Base-by-base conservation (phyloP, 2,113 vertebrate species). In the Stictonetta naevosa region DNA sequence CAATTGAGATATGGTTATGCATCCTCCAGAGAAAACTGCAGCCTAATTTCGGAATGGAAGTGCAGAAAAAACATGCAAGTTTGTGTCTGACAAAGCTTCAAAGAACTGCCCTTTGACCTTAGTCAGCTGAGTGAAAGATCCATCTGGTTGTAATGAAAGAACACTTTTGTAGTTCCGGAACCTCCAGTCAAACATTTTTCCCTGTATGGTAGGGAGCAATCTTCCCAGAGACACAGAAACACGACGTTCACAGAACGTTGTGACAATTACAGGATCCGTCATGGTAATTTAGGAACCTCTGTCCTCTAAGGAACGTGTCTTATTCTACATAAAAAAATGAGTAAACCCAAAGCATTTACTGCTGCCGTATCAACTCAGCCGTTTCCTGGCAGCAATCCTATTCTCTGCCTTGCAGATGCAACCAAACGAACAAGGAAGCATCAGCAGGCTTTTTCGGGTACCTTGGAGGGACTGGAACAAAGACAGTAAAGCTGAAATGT, bases 301-400 rank as follows among this genome's bases (percentile, higher is more conserved):
- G 16, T 26, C 34, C 40, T 75, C n/a, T 48, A 16, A 40, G 59
- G 40, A 75, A 6, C 5, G 21, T 19, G 5, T 52, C 50, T 42
- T 26, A 56, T 21, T 88, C 38, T 6, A 48, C 25, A 42, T 11
- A 48, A 66, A 52, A 75, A 38, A 13, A 13, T 10, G 55, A 36
- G 21, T 29, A 71, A 29, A 13, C 13, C 52, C 59, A 34, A 50
- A 91, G 23, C 18, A 11, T 82, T 53, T 72, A 23, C 44, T 44
- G 38, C 71, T 81, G 66, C 18, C 3, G 0, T 26, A 15, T 2
- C 18, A 20, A 3, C 19, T 71, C 23, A 38, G n/a, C n/a, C 31
- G 13, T 40, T 74, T 69, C 79, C 66, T 59, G 13, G 38, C 9
- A 18, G 28, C 36, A 56, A 36, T 66, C 11, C 52, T 53, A 16